Evolutionary conservation across 2,797 vertebrate genomes (phyloP), one percentile per base, ranked within the genome.

Genomic region (Pangasius sanitwongsei): DNA sequence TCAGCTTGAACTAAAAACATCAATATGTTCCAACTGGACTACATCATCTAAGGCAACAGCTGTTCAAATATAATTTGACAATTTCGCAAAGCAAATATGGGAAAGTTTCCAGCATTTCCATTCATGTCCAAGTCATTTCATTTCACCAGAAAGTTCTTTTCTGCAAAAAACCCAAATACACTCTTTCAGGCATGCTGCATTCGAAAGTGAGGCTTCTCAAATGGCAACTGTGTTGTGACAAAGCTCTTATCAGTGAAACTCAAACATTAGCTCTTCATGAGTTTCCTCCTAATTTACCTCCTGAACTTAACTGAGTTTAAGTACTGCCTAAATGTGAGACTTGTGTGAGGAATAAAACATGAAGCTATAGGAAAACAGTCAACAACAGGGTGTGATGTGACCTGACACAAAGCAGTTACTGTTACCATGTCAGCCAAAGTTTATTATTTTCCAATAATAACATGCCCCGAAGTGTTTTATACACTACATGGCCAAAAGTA

Each of bases 161-260:
- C 25, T 15, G 3, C 61, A 53, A 34, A 31, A 86, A 72, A 1
- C 11, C 1, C 23, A 82, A 5, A 82, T 55, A 25, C 55, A n/a
- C 78, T 31, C 15, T 72, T 65, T 63, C 20, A 61, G 23, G 18
- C 5, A 5, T 65, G 53, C 28, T 86, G 0, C 85, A 8, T 41
- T 75, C 2, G 6, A 70, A 67, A 34, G 11, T 15, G 53, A 65
- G 18, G 59, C 59, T 77, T 28, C 31, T n/a, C 53, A 57, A 87
- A 37, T 5, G 34, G 69, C 23, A 34, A 7, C 5, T 82, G 80
- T 83, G 82, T 44, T n/a, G 7, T 63, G 59, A 48, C 59, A 83
- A 48, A 48, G 25, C 41, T 83, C 34, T 88, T 90, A 90, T 90
- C 83, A 90, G 89, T 90, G 89, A 88, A 90, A 82, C 65, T 86